Conservation (phyloP, 2,113 vertebrate species). For the Indri indri region DNA sequence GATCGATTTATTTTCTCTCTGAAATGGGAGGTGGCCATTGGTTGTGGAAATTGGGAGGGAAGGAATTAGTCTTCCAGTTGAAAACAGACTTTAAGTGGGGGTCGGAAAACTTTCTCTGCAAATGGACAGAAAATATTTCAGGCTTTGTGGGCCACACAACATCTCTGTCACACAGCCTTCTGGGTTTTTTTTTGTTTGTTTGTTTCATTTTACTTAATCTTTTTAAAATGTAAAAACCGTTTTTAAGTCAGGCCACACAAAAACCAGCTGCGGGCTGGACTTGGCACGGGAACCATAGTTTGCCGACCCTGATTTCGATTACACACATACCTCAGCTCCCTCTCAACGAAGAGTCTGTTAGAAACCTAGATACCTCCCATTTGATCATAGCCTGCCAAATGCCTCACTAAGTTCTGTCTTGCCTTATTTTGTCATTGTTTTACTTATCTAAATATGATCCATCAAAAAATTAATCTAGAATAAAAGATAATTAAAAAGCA, state of each 20-base stretch:
- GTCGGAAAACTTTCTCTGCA: neutral
- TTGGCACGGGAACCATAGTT: neutral
- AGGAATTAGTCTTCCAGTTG: neutral
- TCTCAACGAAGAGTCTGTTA: neutral
- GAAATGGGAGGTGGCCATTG: neutral
- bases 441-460: neutral
- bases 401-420: neutral
- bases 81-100: neutral
- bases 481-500: slow-evolving; percentile 21
- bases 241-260: neutral
- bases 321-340: neutral
- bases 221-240: neutral
- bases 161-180: neutral
- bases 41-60: neutral
- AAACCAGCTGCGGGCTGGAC: neutral
- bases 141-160: neutral
- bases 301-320: neutral
- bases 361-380: neutral
- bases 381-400: neutral
- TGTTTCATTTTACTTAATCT: neutral
- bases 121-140: neutral
- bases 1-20: neutral
- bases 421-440: neutral
- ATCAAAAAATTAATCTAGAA: slow-evolving; percentile 17
- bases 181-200: neutral